Evolutionary conservation across 2,888 invertebrate genomes (phyloP).

Genomic region (Microlaimidae sp.): DNA sequence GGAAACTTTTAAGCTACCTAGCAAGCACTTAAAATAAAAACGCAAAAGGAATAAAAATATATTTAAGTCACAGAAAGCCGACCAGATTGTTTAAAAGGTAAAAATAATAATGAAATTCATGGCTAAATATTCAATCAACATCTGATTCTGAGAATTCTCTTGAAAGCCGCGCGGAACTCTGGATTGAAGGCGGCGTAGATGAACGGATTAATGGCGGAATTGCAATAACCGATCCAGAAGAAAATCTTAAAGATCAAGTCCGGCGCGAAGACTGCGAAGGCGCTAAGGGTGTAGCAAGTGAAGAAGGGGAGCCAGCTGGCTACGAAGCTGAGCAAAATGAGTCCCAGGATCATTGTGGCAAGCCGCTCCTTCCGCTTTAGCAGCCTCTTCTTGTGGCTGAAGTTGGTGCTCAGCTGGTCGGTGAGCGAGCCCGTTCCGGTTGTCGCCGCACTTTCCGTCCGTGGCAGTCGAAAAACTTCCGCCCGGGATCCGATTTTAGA

Average conservation of each 20-base stretch:
- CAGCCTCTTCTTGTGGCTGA: background rate
- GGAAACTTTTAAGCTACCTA: too few species aligned
- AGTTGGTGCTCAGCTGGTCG: background rate
- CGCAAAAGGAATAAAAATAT: too few species aligned
- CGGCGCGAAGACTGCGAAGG: conserved; percentile 35
- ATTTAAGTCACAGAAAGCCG: too few species aligned
- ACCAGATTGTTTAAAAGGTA: too few species aligned
- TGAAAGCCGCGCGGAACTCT: conserved; percentile 72
- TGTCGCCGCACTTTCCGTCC: too few species aligned
- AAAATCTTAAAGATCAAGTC: conserved; percentile 31
- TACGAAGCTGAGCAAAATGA: conserved; percentile 94
- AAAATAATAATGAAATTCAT: too few species aligned
- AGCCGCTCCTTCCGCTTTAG: conserved; percentile 77
- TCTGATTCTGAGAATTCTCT: background rate
- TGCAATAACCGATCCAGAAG: conserved; percentile 89
- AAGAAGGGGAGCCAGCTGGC: conserved; percentile 95
- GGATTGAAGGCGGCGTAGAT: conserved; percentile 88
- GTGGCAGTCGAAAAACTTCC: too few species aligned
- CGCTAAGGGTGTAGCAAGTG: conserved; percentile 42
- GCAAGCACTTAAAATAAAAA: too few species aligned
- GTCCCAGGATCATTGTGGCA: conserved; percentile 78
- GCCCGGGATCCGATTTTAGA: too few species aligned
- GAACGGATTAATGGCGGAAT: conserved; percentile 52
- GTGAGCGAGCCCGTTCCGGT: background rate
- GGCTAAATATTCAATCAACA: too few species aligned